phyloP scores from a whole-genome alignment of 2,888 invertebrate species.

The Tipula confusa region DNA sequence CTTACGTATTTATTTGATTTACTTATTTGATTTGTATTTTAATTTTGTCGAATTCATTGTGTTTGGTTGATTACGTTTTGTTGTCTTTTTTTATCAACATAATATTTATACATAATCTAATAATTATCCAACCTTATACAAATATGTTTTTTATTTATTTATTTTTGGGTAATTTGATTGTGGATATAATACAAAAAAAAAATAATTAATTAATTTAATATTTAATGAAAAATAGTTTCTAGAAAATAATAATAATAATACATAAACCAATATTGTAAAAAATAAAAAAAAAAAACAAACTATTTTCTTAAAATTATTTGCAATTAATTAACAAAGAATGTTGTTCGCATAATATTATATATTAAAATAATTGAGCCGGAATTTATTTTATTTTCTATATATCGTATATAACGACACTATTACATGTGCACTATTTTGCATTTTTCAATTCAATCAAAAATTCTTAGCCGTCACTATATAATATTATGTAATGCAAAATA shows the following conservation, averaged over 20 bases:
- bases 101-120: background rate
- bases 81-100: background rate
- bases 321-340: background rate
- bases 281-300: background rate
- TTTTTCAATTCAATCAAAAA: background rate
- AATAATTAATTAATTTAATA: constrained; percentile 6
- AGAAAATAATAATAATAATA: background rate
- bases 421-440: background rate
- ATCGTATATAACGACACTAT: too few species aligned
- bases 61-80: background rate
- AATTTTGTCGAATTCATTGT: background rate
- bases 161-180: constrained; percentile 12
- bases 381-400: too few species aligned
- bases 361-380: background rate
- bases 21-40: background rate
- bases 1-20: background rate
- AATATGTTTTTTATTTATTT: background rate
- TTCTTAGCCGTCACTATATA: background rate
- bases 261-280: constrained; percentile 3
- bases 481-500: background rate
- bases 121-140: constrained; percentile 3
- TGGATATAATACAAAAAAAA: background rate
- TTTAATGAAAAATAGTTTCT: background rate
- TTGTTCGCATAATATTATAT: background rate
- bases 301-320: background rate